Base-by-base conservation (phyloP, 2,113 vertebrate species). In the Syngnathoides biaculeatus region DNA sequence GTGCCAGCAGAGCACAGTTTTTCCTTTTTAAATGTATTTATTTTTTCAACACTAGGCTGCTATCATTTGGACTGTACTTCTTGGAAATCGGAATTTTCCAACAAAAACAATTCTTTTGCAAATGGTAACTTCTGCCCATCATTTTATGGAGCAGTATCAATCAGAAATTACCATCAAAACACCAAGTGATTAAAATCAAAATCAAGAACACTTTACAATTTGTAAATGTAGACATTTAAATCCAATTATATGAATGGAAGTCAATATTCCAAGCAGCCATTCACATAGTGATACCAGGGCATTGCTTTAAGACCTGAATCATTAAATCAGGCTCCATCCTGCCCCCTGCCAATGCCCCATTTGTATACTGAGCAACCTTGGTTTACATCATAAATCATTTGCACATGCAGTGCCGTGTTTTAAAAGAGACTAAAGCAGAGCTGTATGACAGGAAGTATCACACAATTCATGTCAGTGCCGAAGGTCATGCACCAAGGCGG, bases 401-500 rank as follows among this genome's bases (percentile, higher is more conserved):
- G 39, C 48, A 26, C 47, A 67, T 57, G 57, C 48, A 55, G 11
- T 43, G 57, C 26, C 8, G n/a, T 50, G 71, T 75, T 81, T 57
- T 73, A 38, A 58, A 35, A 74, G 42, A 74, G 69, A 56, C 19
- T 26, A 65, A 17, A 40, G 30, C 64, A 68, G 60, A 73, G 67
- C 12, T 3, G 48, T 59, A 64, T 50, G 24, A 17, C 48, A 64
- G 60, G 72, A 79, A 71, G 73, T 76, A 79, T 66, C 43, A 62
- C 47, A 61, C 78, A 85, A 81, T 81, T 71, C 70, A 75, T 80
- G 69, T 77, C 77, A 55, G 43, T 2, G 43, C 48, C 24, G 71
- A 67, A 85, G 81, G 78, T 79, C 75, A 80, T 57, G 26, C 65
- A 72, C 79, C 74, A 72, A 80, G 71, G 74, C 72, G 70, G 69